Evolutionary conservation across 2,888 invertebrate genomes (phyloP), one percentile per base, ranked within the genome.

Genomic region (Cheilosia urbana): DNA sequence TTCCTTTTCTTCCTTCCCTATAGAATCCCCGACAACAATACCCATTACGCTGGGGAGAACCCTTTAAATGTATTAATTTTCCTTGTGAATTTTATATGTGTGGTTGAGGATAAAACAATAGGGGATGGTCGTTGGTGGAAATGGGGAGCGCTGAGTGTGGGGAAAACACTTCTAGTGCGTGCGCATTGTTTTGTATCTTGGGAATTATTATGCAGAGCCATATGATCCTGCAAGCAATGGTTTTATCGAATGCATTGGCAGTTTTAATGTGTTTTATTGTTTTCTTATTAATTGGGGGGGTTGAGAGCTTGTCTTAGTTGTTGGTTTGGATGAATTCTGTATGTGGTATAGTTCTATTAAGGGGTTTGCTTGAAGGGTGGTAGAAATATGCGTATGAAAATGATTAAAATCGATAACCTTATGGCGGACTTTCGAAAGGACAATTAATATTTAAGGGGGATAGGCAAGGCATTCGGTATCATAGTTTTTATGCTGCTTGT

Each of bases 111-210:
- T 40, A 60, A 37, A 53, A 55, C 27, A 51, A 5, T 13, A 27
- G 66, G 73, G 83, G 83, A 69, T 79, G 66, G 55, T 62, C 21
- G 27, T 19, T 27, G n/a, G 15, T 27, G 34, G n/a, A 15, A 37
- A 7, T 13, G 75, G 40, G 27, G 21, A 27, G 27, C n/a, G 9
- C 55, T 51, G 27, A 17, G 30, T 21, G n/a, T 24, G 69, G 55
- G 71, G 81, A 60, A 66, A 55, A 40, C 30, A 60, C 55, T 81
- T 81, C 81, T 76, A 68, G 85, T 85, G 85, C 85, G 85, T 85
- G 85, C 85, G 85, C 85, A 85, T 76, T 85, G 71, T 85, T 85
- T 66, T 72, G 71, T 76, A 60, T 63, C 30, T 53, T 53, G 45
- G 17, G 66, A 78, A 57, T 62, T 51, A 60, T 65, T 57, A 60